Conservation (phyloP, 1,140 invertebrate species). For the Phthorimaea operculella region DNA sequence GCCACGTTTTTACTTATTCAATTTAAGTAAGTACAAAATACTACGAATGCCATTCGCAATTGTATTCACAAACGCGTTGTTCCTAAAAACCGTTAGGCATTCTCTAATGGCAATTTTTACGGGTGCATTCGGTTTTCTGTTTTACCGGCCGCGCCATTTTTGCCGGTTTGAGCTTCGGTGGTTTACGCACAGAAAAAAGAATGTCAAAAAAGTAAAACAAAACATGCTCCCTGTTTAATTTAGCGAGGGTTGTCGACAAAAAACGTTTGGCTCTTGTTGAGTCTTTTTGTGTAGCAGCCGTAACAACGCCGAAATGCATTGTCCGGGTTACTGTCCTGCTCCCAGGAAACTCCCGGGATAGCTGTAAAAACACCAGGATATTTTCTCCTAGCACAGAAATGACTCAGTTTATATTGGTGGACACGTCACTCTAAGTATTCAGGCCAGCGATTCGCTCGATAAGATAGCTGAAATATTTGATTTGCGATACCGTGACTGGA, state of each 20-base stretch:
- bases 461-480: constrained; percentile 8
- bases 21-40: constrained; percentile 1
- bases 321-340: constrained; percentile 42
- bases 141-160: neutral
- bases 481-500: too few relatives aligned
- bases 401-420: constrained; percentile 41
- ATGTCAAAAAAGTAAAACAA: constrained; percentile 45
- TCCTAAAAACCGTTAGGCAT: neutral
- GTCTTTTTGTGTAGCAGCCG: constrained; percentile 50
- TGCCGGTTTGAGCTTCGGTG: neutral
- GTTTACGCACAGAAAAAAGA: constrained; percentile 13
- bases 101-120: constrained; percentile 4
- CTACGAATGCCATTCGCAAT: constrained; percentile 2
- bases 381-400: constrained; percentile 34
- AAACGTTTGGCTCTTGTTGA: constrained; percentile 43
- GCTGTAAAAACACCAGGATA: constrained; percentile 47
- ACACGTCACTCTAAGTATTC: constrained; percentile 30
- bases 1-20: constrained; percentile 15
- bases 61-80: neutral
- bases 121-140: neutral
- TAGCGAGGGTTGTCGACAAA: constrained; percentile 55
- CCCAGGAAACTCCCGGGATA: constrained; percentile 17
- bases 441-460: constrained; percentile 24
- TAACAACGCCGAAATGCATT: constrained; percentile 59
- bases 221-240: constrained; percentile 61